phyloP scores from a whole-genome alignment of 2,797 vertebrate genomes.

The Acropternis orthonyx region DNA sequence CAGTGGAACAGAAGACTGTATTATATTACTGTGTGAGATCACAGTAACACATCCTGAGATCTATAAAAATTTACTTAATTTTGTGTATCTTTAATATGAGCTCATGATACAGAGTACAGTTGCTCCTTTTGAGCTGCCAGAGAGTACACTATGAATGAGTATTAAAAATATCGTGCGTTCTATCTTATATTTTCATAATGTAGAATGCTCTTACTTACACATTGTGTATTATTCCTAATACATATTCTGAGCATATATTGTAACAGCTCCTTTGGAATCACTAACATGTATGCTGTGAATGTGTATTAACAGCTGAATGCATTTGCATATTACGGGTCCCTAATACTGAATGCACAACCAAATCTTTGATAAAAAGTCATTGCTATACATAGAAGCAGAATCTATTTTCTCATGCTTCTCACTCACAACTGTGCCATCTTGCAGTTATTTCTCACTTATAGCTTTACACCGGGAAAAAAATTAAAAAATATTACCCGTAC shows the following conservation, averaged over 20 bases:
- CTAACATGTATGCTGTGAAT: slow-evolving; percentile 60
- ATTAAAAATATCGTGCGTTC: slow-evolving; percentile 27
- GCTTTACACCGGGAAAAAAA: not conserved
- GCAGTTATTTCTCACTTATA: not conserved
- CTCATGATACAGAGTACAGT: not conserved
- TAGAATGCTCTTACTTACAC: slow-evolving; percentile 29
- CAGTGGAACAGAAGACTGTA: slow-evolving; percentile 19
- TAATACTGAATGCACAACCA: slow-evolving; percentile 55
- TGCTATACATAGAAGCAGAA: slow-evolving; percentile 33
- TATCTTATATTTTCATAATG: slow-evolving; percentile 28
- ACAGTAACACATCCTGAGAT: not conserved
- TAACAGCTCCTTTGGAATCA: slow-evolving; percentile 62
- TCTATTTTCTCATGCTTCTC: slow-evolving; percentile 42
- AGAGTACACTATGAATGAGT: not conserved
- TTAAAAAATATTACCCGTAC: not conserved
- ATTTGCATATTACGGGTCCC: slow-evolving; percentile 63
- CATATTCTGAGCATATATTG: slow-evolving; percentile 59
- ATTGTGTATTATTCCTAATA: slow-evolving; percentile 51
- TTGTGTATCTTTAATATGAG: slow-evolving; percentile 1
- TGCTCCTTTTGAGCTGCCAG: not conserved
- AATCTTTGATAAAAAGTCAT: slow-evolving; percentile 45
- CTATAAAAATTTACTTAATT: slow-evolving; percentile 19
- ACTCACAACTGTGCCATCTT: slow-evolving; percentile 16
- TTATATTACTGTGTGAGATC: not conserved
- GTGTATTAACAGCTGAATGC: slow-evolving; percentile 63